Base-by-base conservation (phyloP, 2,797 vertebrate species). In the Neopelma chrysocephalum region DNA sequence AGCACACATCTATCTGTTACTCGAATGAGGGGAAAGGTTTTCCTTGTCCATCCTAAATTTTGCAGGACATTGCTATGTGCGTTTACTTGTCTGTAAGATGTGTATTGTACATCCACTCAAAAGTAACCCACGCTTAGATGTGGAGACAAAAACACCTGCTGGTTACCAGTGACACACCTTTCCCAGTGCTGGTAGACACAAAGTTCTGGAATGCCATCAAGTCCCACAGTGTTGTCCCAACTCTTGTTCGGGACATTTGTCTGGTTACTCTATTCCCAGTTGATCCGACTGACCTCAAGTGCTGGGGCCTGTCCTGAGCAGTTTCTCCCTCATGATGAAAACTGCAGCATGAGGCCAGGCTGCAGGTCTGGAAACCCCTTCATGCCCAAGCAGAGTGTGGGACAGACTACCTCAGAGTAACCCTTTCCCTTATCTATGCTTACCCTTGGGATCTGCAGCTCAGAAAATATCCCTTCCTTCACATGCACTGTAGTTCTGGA, bases 341-440 rank as follows among this genome's bases (percentile, higher is more conserved):
- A 69, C 42, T 0, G 0, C 18, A 76, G 20, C 50, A 32, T 0
- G 6, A 42, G 14, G 21, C 15, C 0, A 0, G 38, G 42, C 45
- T 72, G 38, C 10, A 68, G 38, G 14, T 54, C 31, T 87, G 73
- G 57, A 81, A 77, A 72, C 5, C 6, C 13, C 36, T 86, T 40
- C 43, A 11, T 26, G 10, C 20, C 25, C 40, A 19, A 11, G 38
- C 6, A 73, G 51, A 70, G 26, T 6, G 32, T 0, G 1, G 21
- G n/a, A 90, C 18, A 66, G 17, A 20, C 21, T 40, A n/a, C 3
- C 7, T 10, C 48, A 61, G 42, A 14, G 56, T 11, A 80, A 65
- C 7, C 9, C 7, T 70, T 65, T 57, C 21, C 12, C 15, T 57
- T 14, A 22, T 9, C 32, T 29, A 34, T 15, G 57, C 51, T 51